Conservation (phyloP, 2,113 vertebrate genomes). For the Anser brachyrhynchus region DNA sequence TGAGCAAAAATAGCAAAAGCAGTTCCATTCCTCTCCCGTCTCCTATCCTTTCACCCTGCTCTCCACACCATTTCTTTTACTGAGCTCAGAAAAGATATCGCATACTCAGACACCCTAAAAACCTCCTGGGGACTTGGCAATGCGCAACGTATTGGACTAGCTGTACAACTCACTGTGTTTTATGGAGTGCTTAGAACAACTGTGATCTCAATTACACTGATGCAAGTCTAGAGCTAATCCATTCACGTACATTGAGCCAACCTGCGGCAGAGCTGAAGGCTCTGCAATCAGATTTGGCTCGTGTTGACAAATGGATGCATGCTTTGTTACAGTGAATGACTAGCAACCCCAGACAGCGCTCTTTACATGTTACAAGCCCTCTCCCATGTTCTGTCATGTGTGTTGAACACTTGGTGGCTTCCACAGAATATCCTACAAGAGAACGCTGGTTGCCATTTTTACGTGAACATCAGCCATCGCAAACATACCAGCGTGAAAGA, state of each 20-base stretch:
- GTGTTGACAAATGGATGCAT: not conserved
- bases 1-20: not conserved
- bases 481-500: not conserved
- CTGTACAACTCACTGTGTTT: not conserved
- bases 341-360: too few species aligned
- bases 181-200: not conserved
- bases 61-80: not conserved
- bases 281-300: not conserved
- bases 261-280: not conserved
- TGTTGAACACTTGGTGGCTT: rapidly evolving
- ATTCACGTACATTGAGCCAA: not conserved
- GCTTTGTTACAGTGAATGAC: rapidly evolving
- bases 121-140: not conserved
- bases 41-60: not conserved
- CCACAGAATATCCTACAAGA: not conserved
- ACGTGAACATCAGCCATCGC: not conserved
- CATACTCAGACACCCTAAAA: not conserved
- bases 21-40: not conserved
- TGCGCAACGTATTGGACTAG: rapidly evolving
- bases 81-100: not conserved
- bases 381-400: not conserved
- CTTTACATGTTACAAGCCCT: not conserved
- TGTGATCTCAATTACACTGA: not conserved
- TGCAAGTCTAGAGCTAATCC: not conserved
- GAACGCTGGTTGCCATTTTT: rapidly evolving